Evolutionary conservation across 2,888 invertebrate genomes (phyloP).

Genomic region (Nebria brevicollis): DNA sequence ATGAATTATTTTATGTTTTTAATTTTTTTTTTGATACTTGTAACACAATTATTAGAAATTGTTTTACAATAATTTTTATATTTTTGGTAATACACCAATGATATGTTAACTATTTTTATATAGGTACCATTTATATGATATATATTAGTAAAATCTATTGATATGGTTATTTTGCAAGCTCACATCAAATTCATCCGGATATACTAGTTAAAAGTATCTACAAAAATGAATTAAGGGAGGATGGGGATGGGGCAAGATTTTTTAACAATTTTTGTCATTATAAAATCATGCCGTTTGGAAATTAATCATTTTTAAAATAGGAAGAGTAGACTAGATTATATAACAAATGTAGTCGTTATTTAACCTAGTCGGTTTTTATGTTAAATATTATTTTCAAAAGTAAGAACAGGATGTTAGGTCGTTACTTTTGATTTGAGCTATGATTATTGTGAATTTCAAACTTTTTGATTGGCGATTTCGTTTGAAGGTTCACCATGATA

Average conservation of each 20-base stretch:
- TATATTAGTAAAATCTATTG: slow-evolving; percentile 46
- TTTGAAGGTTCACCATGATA: slow-evolving; percentile 56
- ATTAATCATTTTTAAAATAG: not conserved
- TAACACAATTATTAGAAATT: not conserved
- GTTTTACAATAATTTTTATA: not conserved
- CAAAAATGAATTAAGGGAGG: too few species aligned
- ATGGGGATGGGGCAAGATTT: not conserved
- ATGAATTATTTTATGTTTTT: slow-evolving; percentile 3
- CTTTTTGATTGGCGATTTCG: slow-evolving; percentile 58
- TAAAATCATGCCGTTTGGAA: not conserved
- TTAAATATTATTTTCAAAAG: not conserved
- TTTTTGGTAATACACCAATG: not conserved
- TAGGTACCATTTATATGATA: slow-evolving; percentile 5
- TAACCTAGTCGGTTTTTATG: not conserved
- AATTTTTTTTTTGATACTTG: not conserved
- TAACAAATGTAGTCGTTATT: not conserved
- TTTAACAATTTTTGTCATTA: not conserved
- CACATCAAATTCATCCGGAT: slow-evolving; percentile 41
- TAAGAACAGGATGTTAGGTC: not conserved
- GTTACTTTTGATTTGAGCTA: slow-evolving; percentile 42
- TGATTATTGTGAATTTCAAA: slow-evolving; percentile 57
- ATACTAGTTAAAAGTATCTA: not conserved
- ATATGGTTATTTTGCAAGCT: slow-evolving; percentile 49
- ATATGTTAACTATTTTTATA: slow-evolving; percentile 22
- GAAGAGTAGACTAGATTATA: not conserved